Conservation (phyloP, 1,140 invertebrate genomes). For the Formica exsecta region DNA sequence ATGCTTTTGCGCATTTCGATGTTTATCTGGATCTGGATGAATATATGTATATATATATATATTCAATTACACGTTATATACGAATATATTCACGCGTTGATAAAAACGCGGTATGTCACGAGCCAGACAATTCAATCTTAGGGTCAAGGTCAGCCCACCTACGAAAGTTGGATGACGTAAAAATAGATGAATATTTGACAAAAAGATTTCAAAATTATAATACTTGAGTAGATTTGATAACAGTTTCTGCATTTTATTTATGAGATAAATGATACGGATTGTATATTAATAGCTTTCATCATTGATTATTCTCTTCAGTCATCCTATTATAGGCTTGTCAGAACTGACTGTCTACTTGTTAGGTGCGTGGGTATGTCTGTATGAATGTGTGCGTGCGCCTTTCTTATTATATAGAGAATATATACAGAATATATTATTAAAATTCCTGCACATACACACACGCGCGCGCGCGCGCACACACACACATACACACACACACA, state of each 20-base stretch:
- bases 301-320: neutral
- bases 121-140: conserved; percentile 1
- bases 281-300: neutral
- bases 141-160: conserved; percentile 2
- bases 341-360: neutral
- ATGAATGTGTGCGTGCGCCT: neutral
- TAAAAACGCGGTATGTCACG: neutral
- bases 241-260: neutral
- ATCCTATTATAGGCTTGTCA: neutral
- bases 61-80: neutral
- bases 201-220: neutral
- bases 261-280: neutral
- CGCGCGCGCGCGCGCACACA: too few relatives aligned
- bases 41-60: neutral
- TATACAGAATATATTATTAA: neutral
- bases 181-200: neutral
- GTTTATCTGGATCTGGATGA: neutral
- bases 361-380: neutral
- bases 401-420: neutral
- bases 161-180: neutral
- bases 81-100: neutral
- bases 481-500: too few relatives aligned
- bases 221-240: conserved; percentile 18
- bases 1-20: neutral
- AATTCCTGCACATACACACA: neutral